Conservation (phyloP, 2,797 vertebrate species). For the Oreochromis mossambicus region DNA sequence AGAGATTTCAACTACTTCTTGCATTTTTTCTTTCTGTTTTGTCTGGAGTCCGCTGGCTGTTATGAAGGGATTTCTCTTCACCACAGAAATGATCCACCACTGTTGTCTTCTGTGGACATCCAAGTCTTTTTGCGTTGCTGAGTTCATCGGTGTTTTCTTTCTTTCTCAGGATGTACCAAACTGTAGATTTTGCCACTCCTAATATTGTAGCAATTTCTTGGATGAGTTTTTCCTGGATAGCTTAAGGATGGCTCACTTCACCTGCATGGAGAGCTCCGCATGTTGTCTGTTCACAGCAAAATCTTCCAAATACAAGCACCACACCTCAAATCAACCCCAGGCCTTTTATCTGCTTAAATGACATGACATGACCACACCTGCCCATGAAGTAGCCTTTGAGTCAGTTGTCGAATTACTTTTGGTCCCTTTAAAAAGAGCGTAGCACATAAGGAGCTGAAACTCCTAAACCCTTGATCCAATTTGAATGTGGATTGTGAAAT, state of each 20-base stretch:
- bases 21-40: background rate
- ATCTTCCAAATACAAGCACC: background rate
- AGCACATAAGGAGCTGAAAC: background rate
- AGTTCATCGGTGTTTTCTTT: background rate
- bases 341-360: too few relatives aligned
- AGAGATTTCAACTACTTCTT: background rate
- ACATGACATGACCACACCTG: background rate
- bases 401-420: background rate
- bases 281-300: background rate
- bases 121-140: background rate
- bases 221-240: background rate
- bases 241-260: background rate
- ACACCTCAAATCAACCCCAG: background rate
- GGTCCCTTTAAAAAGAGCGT: background rate
- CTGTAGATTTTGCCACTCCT: accelerated
- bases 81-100: background rate
- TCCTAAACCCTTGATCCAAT: background rate
- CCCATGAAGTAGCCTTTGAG: background rate
- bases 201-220: background rate
- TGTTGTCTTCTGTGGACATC: background rate
- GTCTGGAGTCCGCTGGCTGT: background rate
- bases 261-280: accelerated
- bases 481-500: background rate
- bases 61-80: background rate
- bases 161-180: background rate